Evolutionary conservation across 2,797 vertebrate genomes (phyloP).

Genomic region (Chromobotia macracanthus): DNA sequence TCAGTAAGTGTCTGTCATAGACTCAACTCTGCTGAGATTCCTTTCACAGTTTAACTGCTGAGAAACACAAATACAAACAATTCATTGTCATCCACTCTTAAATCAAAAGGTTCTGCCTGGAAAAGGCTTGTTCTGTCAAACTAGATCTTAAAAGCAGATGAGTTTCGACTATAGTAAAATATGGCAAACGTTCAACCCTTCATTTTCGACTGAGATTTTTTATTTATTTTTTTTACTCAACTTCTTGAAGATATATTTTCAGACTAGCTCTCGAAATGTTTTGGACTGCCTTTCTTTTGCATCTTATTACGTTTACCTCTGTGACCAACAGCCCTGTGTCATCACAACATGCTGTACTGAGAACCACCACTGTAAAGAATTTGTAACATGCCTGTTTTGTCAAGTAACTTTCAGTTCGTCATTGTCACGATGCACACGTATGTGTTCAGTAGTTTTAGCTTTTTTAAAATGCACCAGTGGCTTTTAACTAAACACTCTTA

Average conservation of each 20-base stretch:
- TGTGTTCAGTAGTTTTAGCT: conserved; percentile 15
- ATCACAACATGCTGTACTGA: neutral
- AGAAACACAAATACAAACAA: neutral
- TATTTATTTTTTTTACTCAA: too few relatives aligned
- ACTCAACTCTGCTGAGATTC: conserved; percentile 9
- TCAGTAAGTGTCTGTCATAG: conserved; percentile 6
- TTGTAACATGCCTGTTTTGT: neutral
- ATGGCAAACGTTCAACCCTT: too few relatives aligned
- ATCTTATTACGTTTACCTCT: too few relatives aligned
- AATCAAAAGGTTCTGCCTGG: neutral
- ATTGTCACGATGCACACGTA: neutral
- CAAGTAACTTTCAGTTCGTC: conserved; percentile 11
- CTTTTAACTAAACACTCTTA: conserved; percentile 11
- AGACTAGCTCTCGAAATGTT: too few relatives aligned
- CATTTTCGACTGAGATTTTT: too few relatives aligned
- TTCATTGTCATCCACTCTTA: neutral
- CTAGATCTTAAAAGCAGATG: neutral
- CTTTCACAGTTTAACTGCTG: neutral
- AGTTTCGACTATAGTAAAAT: too few relatives aligned
- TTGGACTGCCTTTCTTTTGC: too few relatives aligned
- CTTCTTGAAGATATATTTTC: too few relatives aligned
- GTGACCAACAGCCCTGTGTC: neutral
- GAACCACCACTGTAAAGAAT: conserved; percentile 30
- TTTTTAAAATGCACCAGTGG: conserved; percentile 10
- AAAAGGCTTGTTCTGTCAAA: neutral